Conservation (phyloP, 2,888 invertebrate genomes). For the Drosophila merina region DNA sequence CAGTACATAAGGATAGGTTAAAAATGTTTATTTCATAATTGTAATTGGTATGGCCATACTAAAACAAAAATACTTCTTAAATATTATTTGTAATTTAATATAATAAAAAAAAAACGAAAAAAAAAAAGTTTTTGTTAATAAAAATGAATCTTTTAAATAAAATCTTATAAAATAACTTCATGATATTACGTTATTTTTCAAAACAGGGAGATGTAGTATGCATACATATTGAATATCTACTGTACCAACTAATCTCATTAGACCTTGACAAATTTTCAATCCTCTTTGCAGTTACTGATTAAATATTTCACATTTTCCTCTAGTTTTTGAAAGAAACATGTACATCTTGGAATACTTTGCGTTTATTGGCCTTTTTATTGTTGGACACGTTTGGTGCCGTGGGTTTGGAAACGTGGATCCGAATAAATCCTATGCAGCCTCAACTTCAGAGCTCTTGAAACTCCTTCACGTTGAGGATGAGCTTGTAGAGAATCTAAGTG, state of each 20-base stretch:
- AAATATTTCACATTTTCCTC: neutral
- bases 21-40: too few relatives aligned
- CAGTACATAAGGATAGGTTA: too few relatives aligned
- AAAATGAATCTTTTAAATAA: too few relatives aligned
- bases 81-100: too few relatives aligned
- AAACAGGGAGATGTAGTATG: too few relatives aligned
- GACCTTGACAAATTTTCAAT: neutral
- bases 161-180: too few relatives aligned
- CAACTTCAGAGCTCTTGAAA: conserved; percentile 19
- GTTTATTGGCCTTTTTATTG: neutral
- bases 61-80: too few relatives aligned
- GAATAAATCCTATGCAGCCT: conserved; percentile 22
- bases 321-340: conserved; percentile 3
- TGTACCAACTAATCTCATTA: neutral
- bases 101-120: too few relatives aligned
- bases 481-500: conserved; percentile 29
- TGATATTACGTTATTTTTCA: too few relatives aligned
- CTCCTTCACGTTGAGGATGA: conserved; percentile 36
- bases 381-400: neutral
- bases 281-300: neutral
- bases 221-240: too few relatives aligned
- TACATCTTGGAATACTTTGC: neutral
- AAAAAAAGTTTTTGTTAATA: too few relatives aligned
- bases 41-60: too few relatives aligned
- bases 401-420: neutral